A percentile compares a stretch with the other conserved stretches of the same genome.
Conservation (phyloP, 23 tunicate species). For the Trididemnum clinides region DNA sequence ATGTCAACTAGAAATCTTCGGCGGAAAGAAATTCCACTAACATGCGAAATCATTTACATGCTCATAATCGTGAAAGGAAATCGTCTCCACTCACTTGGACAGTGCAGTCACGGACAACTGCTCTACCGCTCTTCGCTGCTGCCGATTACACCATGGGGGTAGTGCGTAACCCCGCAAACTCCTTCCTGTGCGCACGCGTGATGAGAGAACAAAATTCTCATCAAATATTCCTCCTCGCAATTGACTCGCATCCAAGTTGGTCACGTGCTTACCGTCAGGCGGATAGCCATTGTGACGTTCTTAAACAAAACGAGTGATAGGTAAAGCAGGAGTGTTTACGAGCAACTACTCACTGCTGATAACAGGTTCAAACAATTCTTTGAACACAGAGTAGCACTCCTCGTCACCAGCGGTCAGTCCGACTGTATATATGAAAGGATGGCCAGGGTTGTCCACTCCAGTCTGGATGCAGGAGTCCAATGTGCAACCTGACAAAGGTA, state of each 20-base stretch:
- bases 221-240: conserved; percentile 74
- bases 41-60: no score
- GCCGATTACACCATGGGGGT: conserved; percentile 79
- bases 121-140: conserved; percentile 80
- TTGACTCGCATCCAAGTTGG: conserved; percentile 68
- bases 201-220: conserved; percentile 86
- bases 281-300: conserved; percentile 87
- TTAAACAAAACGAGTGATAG: background rate
- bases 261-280: conserved; percentile 65
- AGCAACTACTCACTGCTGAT: conserved; percentile 68
- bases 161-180: conserved; percentile 81
- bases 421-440: conserved; percentile 82
- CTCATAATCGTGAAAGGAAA: no score
- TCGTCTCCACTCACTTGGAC: conserved; percentile 35
- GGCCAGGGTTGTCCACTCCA: conserved; percentile 96
- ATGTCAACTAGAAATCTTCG: no score
- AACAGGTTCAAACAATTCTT: conserved; percentile 93
- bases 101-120: conserved; percentile 51
- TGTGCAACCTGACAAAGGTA: conserved; percentile 56
- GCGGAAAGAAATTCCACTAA: no score
- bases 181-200: conserved; percentile 88
- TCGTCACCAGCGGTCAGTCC: conserved; percentile 98
- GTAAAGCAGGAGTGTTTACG: no score
- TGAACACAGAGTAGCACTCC: conserved; percentile 88
- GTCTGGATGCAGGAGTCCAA: conserved; percentile 94